Percentiles rank a stretch among this genome's conserved stretches.
These are phyloP conservation scores for Chydorus sphaericus DNA, from an alignment of 2,888 invertebrate species.

Conservation along the genomic window DNA sequence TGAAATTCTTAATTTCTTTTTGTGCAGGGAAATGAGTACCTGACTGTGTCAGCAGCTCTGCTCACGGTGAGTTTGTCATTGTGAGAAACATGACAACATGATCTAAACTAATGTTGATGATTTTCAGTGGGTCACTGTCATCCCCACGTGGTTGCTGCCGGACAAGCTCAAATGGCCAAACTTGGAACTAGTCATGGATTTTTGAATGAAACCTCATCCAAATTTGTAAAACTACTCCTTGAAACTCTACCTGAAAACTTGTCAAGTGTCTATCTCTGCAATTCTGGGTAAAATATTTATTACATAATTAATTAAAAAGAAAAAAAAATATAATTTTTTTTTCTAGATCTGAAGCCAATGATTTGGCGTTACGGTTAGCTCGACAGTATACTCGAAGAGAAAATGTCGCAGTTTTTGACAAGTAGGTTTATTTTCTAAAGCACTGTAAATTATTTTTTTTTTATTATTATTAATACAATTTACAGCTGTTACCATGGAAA, in stretches of 20 bases:
- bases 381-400: conserved; percentile 36
- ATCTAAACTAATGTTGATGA: not conserved
- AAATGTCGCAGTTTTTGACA: conserved; percentile 30
- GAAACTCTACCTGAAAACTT: conserved; percentile 33
- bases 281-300: conserved; percentile 34
- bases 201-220: conserved; percentile 32
- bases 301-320: not conserved
- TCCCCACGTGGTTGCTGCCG: conserved; percentile 34
- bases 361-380: conserved; percentile 39
- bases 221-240: conserved; percentile 32
- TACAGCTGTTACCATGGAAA: conserved; percentile 41
- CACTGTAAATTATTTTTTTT: not conserved
- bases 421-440: conserved; percentile 16
- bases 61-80: conserved; percentile 34
- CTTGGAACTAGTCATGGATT: conserved; percentile 37
- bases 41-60: conserved; percentile 45
- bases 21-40: conserved; percentile 34
- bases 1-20: too few relatives aligned
- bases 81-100: not conserved
- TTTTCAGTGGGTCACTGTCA: conserved; percentile 30
- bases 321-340: conserved; percentile 25
- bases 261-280: conserved; percentile 36
- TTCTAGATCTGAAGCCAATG: conserved; percentile 42
- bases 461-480: not conserved
- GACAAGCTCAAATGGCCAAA: conserved; percentile 32